These are phyloP conservation scores for Stomorhina lunata DNA, from an alignment of 2,888 invertebrate species.

Conservation along the genomic window DNA sequence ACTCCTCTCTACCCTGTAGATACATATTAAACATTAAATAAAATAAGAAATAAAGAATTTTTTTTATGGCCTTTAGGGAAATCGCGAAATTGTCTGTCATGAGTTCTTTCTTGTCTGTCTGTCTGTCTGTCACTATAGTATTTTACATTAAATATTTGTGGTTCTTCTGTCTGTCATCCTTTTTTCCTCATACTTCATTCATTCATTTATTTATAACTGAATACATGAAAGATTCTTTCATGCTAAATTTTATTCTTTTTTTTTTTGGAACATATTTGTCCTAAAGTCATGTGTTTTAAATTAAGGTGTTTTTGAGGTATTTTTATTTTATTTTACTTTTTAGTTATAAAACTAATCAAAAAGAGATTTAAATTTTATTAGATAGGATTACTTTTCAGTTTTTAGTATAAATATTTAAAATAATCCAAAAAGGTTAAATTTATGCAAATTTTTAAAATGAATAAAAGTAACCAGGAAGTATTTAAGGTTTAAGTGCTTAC, in stretches of 20 bases:
- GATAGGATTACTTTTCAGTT: constrained; percentile 13
- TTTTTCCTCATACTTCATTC: background rate
- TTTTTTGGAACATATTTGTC: constrained; percentile 15
- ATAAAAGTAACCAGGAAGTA: background rate
- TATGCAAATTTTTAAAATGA: background rate
- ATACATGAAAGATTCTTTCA: no score
- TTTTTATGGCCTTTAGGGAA: constrained; percentile 50
- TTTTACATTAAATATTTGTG: no score
- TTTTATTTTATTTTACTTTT: background rate
- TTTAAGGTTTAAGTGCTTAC: background rate
- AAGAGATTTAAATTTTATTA: constrained; percentile 36
- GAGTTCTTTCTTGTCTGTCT: no score
- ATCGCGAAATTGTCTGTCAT: constrained; percentile 50
- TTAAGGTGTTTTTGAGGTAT: background rate
- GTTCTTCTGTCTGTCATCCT: background rate
- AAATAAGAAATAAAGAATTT: constrained; percentile 10
- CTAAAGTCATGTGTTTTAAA: constrained; percentile 14
- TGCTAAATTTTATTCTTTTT: no score
- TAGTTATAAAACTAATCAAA: constrained; percentile 41
- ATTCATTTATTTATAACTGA: background rate
- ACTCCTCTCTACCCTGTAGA: no score
- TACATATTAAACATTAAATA: background rate
- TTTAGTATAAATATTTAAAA: background rate
- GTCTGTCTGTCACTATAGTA: constrained; percentile 41
- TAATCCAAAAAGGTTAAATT: background rate